A percentile compares a stretch with the other conserved stretches of the same genome.
These are phyloP conservation scores for Musca domestica DNA, from an alignment of 1,140 invertebrate genomes.

Conservation along the genomic window DNA sequence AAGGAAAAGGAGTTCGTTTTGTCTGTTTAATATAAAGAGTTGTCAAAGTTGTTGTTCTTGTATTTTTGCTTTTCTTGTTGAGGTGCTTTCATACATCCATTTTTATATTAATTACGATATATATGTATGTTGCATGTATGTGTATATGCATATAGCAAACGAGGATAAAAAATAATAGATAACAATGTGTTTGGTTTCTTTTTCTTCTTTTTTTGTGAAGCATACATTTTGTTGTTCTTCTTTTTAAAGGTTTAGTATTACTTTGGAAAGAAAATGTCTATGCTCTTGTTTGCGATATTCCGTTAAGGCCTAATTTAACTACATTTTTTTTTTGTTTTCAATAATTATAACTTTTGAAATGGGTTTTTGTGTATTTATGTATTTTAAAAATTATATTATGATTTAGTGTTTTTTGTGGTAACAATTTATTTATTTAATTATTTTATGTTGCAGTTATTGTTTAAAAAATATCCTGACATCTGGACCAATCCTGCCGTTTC, in stretches of 20 bases:
- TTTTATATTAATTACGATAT: too few species aligned
- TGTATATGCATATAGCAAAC: not conserved
- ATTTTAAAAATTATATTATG: conserved; percentile 12
- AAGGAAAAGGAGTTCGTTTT: too few species aligned
- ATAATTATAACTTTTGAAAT: conserved; percentile 19
- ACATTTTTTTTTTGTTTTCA: conserved; percentile 6
- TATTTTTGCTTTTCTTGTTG: too few species aligned
- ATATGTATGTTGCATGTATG: not conserved
- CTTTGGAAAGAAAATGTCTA: not conserved
- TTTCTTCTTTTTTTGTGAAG: too few species aligned
- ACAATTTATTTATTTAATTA: conserved; percentile 13
- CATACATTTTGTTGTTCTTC: too few species aligned
- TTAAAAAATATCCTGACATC: conserved; percentile 91
- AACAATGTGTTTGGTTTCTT: too few species aligned
- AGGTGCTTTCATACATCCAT: too few species aligned
- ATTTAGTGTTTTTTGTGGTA: conserved; percentile 22
- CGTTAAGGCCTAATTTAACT: conserved; percentile 22
- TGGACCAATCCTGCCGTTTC: conserved; percentile 80
- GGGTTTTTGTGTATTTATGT: not conserved
- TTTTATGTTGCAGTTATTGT: too few species aligned
- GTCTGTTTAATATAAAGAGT: too few species aligned
- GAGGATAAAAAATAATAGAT: not conserved
- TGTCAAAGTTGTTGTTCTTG: too few species aligned
- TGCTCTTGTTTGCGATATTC: conserved; percentile 11
- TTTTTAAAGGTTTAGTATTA: too few species aligned